Percentiles rank a stretch among this genome's conserved stretches.
phyloP scores from a whole-genome alignment of 2,113 vertebrate genomes.

The Benthochromis sp. region DNA sequence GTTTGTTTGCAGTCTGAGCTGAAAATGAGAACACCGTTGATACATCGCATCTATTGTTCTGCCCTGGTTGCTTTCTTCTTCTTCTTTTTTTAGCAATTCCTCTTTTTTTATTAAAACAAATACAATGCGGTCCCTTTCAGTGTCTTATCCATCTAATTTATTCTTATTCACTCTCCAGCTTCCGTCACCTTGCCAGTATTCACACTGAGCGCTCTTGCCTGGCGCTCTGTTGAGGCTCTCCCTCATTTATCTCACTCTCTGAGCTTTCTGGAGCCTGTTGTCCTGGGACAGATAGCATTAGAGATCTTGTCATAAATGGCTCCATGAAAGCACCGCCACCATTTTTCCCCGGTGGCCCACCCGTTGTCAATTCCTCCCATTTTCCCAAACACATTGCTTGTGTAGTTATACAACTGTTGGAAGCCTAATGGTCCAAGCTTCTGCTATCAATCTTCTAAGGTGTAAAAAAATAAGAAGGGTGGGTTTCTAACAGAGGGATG shows the following conservation, averaged over 20 bases:
- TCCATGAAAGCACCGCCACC: not conserved
- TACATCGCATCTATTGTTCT: not conserved
- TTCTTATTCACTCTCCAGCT: slow-evolving; percentile 9
- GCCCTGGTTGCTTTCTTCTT: not conserved
- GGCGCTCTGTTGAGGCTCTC: slow-evolving; percentile 11
- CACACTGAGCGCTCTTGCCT: not conserved
- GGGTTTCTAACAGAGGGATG: not conserved
- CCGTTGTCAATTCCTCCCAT: not conserved
- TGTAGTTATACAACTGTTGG: not conserved
- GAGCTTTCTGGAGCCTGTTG: slow-evolving; percentile 8
- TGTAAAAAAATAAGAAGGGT: not conserved
- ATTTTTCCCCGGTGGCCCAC: not conserved
- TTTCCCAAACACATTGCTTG: not conserved
- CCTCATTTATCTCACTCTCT: slow-evolving; percentile 45
- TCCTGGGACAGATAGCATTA: not conserved
- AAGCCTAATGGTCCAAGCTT: not conserved
- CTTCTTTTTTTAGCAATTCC: not conserved
- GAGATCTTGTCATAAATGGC: slow-evolving; percentile 15
- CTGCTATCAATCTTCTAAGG: slow-evolving; percentile 1
- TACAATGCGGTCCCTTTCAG: not conserved
- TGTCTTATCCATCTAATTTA: slow-evolving; percentile 11
- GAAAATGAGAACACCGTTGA: not conserved
- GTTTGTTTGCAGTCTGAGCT: not conserved
- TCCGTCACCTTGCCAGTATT: slow-evolving; percentile 3
- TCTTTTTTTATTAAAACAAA: not conserved